These are phyloP conservation scores for Philopotamus ludificatus DNA, from an alignment of 1,140 invertebrate genomes.

Conservation along the genomic window DNA sequence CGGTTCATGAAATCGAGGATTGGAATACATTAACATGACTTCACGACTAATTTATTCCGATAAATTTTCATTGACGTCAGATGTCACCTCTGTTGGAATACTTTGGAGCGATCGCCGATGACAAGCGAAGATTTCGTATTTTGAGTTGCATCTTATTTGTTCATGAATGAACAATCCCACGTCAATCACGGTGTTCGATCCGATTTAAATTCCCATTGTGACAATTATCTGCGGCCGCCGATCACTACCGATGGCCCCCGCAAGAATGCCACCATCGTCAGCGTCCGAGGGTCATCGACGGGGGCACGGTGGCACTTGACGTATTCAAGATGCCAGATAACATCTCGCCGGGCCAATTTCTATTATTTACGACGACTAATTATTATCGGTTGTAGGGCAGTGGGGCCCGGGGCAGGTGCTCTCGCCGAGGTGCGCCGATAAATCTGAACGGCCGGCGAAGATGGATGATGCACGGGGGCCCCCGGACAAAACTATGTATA, in stretches of 20 bases:
- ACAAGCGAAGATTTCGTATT: too few relatives aligned
- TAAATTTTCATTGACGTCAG: too few relatives aligned
- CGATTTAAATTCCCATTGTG: not conserved
- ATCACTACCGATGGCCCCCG: constrained; percentile 11
- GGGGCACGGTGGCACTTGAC: constrained; percentile 27
- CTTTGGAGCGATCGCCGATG: too few relatives aligned
- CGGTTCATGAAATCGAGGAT: too few relatives aligned
- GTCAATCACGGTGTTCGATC: constrained; percentile 16
- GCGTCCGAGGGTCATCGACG: not conserved
- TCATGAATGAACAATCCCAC: not conserved
- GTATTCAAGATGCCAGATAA: constrained; percentile 32
- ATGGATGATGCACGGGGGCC: not conserved
- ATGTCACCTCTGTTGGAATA: too few relatives aligned
- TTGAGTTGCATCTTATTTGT: not conserved
- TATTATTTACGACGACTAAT: constrained; percentile 37
- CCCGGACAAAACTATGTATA: too few relatives aligned
- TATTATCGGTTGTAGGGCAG: constrained; percentile 16
- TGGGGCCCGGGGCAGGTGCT: constrained; percentile 19
- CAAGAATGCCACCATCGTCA: not conserved
- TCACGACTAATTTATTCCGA: too few relatives aligned
- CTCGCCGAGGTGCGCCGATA: constrained; percentile 30
- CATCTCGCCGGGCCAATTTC: constrained; percentile 31
- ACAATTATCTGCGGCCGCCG: not conserved
- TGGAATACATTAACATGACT: too few relatives aligned
- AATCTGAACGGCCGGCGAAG: not conserved